Evolutionary conservation across 2,113 vertebrate species (phyloP), one percentile per base, ranked within the genome.

Genomic region (Puntigrus tetrazona): DNA sequence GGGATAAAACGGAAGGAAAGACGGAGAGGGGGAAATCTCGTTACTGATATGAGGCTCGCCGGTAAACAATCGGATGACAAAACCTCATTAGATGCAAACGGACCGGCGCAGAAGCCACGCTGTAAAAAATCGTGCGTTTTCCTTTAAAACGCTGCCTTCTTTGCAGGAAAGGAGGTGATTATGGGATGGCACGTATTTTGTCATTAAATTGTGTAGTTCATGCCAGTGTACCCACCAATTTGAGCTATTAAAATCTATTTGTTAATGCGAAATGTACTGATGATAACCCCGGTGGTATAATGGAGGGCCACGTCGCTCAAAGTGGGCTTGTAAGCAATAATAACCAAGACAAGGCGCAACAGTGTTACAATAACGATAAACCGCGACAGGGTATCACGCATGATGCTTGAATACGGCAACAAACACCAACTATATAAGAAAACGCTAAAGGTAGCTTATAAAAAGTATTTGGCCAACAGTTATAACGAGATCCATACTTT

Each of bases 21-120:
- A 81, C 29, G 87, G 87, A 86, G 89, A 81, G 57, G 38, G 67
- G 78, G 27, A 27, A 38, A 67, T 77, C 57, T 84, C 18, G 45
- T 77, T 43, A 41, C 34, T 47, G 22, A 65, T 36, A 38, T 38
- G 65, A 81, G 63, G 31, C 65, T 70, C 29, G 45, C 45, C n/a
- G 18, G 80, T 52, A 84, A 78, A 77, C 59, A 65, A 65, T 59
- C 38, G 11, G 34, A 65, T 38, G 29, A 73, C 25, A 72, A 13
- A 84, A 59, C 59, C 34, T 78, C 50, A 72, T 80, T 78, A 79
- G 36, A 27, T 41, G 20, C 83, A 59, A 27, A 52, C 57, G 22
- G 74, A 16, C 61, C 22, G 11, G 16, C 34, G 27, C 8, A 31
- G 29, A 67, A 78, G 34, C 18, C 41, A 36, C 18, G 36, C 18